These are phyloP conservation scores for Pygathrix nemaeus DNA, from an alignment of 2,113 vertebrate genomes.

Conservation along the genomic window DNA sequence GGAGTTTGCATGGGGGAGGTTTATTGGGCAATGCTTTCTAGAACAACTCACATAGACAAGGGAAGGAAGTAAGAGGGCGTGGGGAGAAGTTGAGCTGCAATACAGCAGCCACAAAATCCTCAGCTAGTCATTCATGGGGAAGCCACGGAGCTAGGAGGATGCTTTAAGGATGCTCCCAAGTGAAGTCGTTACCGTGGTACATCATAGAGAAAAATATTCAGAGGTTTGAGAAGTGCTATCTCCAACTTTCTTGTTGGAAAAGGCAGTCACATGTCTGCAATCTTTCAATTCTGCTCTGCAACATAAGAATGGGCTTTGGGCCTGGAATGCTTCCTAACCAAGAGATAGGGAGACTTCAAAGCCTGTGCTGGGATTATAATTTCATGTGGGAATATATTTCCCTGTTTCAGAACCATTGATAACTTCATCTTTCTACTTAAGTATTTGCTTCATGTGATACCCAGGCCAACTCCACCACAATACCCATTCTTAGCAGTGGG, in stretches of 20 bases:
- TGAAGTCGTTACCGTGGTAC: not conserved
- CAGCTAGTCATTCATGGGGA: not conserved
- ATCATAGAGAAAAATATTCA: too few species aligned
- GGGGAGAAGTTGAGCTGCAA: not conserved
- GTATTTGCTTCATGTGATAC: not conserved
- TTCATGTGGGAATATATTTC: not conserved
- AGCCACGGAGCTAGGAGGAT: rapidly evolving
- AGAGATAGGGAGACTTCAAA: not conserved
- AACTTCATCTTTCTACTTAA: not conserved
- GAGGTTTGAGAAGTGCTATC: not conserved
- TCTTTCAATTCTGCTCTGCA: not conserved
- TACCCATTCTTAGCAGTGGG: not conserved
- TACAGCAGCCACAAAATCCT: not conserved
- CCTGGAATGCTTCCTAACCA: not conserved
- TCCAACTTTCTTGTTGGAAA: not conserved
- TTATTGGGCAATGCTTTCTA: not conserved
- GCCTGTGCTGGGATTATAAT: not conserved
- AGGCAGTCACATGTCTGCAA: not conserved
- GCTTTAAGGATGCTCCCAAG: too few species aligned
- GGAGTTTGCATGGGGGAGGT: not conserved
- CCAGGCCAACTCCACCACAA: not conserved
- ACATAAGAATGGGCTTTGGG: not conserved
- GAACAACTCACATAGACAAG: not conserved
- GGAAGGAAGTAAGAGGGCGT: not conserved
- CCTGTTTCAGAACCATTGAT: not conserved